Conservation (phyloP, 2,797 vertebrate species). For the Manis pentadactyla region DNA sequence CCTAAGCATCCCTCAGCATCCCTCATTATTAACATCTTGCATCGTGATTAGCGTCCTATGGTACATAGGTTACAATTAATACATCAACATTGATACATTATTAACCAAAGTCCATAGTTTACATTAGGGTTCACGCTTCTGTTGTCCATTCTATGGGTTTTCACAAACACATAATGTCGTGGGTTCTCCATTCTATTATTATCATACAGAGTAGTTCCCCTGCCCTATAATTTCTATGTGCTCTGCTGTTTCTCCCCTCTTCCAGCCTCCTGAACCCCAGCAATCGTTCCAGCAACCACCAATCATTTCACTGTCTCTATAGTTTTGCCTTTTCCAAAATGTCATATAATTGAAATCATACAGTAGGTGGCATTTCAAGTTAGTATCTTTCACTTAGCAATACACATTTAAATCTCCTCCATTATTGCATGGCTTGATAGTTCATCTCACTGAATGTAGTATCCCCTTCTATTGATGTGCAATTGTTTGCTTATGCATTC, state of each 20-base stretch:
- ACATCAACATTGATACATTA: no score
- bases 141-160: neutral
- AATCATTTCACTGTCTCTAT: neutral
- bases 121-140: neutral
- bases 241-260: neutral
- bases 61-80: no score
- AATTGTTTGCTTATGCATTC: neutral
- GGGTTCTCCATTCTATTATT: neutral
- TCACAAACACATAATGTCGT: neutral
- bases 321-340: neutral
- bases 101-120: neutral
- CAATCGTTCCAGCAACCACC: neutral
- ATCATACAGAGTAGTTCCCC: neutral
- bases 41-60: no score
- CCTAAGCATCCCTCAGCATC: fast-evolving
- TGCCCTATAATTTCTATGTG: neutral
- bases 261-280: neutral
- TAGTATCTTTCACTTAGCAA: neutral
- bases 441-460: neutral
- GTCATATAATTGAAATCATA: neutral
- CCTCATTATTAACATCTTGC: neutral
- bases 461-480: neutral
- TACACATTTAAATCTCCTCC: neutral
- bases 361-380: neutral
- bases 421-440: no score